Conservation (phyloP, 2,888 invertebrate genomes). For the Nomada fucata region DNA sequence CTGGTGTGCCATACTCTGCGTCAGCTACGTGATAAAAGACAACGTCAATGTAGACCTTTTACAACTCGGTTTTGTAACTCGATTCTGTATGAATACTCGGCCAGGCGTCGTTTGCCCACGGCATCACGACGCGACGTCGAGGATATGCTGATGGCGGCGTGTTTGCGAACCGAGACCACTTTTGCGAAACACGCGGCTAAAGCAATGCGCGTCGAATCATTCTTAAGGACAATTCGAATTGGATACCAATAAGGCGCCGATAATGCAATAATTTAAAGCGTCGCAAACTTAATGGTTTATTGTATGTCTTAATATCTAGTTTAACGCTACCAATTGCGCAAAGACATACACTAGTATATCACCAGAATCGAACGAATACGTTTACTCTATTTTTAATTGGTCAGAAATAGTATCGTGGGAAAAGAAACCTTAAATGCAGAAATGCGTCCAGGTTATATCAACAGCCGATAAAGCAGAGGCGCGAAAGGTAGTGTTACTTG, state of each 20-base stretch:
- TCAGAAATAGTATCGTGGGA: slow-evolving; percentile 37
- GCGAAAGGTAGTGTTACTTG: slow-evolving; percentile 19
- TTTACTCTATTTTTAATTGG: slow-evolving; percentile 55
- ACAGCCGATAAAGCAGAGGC: slow-evolving; percentile 76
- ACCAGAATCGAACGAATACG: not conserved
- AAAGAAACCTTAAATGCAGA: slow-evolving; percentile 33
- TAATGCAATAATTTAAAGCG: not conserved
- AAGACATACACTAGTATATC: too few species aligned
- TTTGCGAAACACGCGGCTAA: slow-evolving; percentile 29
- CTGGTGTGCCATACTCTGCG: slow-evolving; percentile 37
- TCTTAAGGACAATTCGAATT: slow-evolving; percentile 21
- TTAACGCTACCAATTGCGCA: too few species aligned
- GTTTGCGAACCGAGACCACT: slow-evolving; percentile 40
- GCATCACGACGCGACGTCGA: slow-evolving; percentile 34
- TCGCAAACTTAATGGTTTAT: too few species aligned
- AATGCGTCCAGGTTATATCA: slow-evolving; percentile 61
- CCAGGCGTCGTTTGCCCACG: slow-evolving; percentile 41
- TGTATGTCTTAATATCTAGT: not conserved
- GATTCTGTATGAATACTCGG: slow-evolving; percentile 76
- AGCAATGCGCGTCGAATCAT: not conserved
- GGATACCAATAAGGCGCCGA: not conserved
- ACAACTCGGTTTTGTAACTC: slow-evolving; percentile 80
- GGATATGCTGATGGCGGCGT: slow-evolving; percentile 29
- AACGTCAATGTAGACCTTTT: slow-evolving; percentile 75
- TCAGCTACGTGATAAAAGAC: slow-evolving; percentile 60